phyloP scores from a whole-genome alignment of 2,113 vertebrate genomes.

The Amia ocellicauda region DNA sequence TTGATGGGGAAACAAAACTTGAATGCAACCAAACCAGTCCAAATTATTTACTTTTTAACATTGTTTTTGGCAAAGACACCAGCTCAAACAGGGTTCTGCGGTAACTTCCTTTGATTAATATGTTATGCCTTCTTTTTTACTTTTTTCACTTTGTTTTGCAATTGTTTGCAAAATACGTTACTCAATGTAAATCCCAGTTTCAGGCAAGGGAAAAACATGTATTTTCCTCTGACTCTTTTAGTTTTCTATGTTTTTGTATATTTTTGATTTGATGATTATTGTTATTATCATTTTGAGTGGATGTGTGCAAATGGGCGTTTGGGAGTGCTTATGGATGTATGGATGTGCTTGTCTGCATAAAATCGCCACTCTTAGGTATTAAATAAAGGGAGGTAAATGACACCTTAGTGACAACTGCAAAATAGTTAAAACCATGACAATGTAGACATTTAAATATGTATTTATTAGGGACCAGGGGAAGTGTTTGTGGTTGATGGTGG shows the following conservation, averaged over 20 bases:
- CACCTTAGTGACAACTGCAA: constrained; percentile 4
- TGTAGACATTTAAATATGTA: constrained; percentile 16
- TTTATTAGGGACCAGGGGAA: constrained; percentile 36
- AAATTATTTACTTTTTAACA: too few species aligned
- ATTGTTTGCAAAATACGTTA: constrained; percentile 45
- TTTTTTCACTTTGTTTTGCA: constrained; percentile 47
- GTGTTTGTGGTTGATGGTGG: constrained; percentile 20
- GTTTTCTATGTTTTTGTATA: constrained; percentile 29
- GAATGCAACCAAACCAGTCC: too few species aligned
- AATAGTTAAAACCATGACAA: constrained; percentile 28
- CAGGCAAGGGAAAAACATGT: too few species aligned
- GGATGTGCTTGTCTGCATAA: constrained; percentile 34
- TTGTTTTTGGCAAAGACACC: constrained; percentile 40
- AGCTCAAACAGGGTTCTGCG: constrained; percentile 43
- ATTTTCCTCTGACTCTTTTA: not conserved
- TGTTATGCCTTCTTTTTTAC: constrained; percentile 29
- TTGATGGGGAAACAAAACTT: too few species aligned
- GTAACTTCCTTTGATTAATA: constrained; percentile 20
- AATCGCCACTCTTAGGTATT: constrained; percentile 42
- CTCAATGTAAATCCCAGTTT: constrained; percentile 40
- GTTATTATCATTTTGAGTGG: constrained; percentile 34
- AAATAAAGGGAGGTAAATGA: constrained; percentile 26
- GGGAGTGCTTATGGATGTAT: constrained; percentile 37
- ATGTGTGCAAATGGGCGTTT: constrained; percentile 37
- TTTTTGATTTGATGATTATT: constrained; percentile 23